phyloP scores from a whole-genome alignment of 2,797 vertebrate species.

The Megaceryle alcyon region DNA sequence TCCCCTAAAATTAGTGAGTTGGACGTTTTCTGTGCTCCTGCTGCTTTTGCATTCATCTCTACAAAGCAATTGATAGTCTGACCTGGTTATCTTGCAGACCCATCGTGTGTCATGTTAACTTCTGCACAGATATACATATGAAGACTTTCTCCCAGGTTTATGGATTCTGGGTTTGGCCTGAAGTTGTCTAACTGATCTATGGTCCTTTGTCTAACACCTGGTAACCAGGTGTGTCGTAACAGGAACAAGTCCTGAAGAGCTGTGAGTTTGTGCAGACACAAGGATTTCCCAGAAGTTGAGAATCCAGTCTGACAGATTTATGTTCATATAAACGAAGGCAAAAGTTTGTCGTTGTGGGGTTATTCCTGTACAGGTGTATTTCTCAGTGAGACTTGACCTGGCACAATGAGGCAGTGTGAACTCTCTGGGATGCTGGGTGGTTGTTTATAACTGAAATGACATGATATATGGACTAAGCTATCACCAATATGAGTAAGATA shows the following conservation, averaged over 20 bases:
- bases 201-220: background rate
- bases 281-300: background rate
- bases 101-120: accelerated
- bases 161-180: background rate
- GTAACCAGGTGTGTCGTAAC: background rate
- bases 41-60: background rate
- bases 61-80: background rate
- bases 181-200: background rate
- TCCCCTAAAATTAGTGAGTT: background rate
- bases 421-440: too few relatives aligned
- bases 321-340: background rate
- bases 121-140: background rate
- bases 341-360: background rate
- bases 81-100: background rate
- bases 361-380: background rate
- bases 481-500: too few relatives aligned
- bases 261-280: background rate
- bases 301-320: background rate
- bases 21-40: background rate
- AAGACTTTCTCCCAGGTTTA: background rate
- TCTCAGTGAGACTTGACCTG: accelerated
- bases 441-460: background rate
- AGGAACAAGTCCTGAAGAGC: background rate
- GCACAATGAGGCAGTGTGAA: background rate
- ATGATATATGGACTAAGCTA: background rate